Base-by-base conservation (phyloP, 2,888 invertebrate genomes). In the Athripsodes cinereus region DNA sequence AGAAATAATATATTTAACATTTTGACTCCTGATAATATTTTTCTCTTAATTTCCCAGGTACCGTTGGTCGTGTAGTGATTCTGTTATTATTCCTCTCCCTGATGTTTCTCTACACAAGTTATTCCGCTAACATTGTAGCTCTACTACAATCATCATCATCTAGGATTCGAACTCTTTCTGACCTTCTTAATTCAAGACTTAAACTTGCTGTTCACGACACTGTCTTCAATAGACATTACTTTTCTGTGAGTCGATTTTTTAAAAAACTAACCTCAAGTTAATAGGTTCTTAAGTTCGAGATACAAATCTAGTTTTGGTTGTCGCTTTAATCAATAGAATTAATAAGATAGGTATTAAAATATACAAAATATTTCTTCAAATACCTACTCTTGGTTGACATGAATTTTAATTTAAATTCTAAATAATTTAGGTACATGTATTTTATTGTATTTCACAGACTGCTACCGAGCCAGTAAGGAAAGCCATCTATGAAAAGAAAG, bases 61-160 rank as follows among this genome's bases (percentile, higher is more conserved):
- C 73, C 1, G 65, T 78, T 10, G 79, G 82, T 0, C 77, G 88
- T 22, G 77, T 86, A 19, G 83, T 86, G 1, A 79, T 85, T 65
- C 72, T 88, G 55, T 74, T 85, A 46, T 71, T 85, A 1, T 83
- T 86, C 64, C 68, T 85, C 6, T 76, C 85, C 0, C 71, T 85
- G 2, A 82, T 88, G 74, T 88, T 87, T 65, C 72, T 89, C 0
- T 88, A 87, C 68, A 85, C 86, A 0, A 86, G 88, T 0, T 89
- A 88, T 67, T 82, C 88, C 0, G 88, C 88, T 0, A 88, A 87
- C 66, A 88, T 89, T 50, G 88, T 89, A 0, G 86, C 87, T 1
- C 70, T 89, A 1, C 74, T 89, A 0, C 88, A 88, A 67, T 86
- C 88, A 0, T 86, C 88, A 22, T 86, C 88, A 0, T 80, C 81